Evolutionary conservation across 92 coral and sea anemone species (phyloP), one percentile per base, ranked within the genome.

Genomic region (Parazoanthus darwini): DNA sequence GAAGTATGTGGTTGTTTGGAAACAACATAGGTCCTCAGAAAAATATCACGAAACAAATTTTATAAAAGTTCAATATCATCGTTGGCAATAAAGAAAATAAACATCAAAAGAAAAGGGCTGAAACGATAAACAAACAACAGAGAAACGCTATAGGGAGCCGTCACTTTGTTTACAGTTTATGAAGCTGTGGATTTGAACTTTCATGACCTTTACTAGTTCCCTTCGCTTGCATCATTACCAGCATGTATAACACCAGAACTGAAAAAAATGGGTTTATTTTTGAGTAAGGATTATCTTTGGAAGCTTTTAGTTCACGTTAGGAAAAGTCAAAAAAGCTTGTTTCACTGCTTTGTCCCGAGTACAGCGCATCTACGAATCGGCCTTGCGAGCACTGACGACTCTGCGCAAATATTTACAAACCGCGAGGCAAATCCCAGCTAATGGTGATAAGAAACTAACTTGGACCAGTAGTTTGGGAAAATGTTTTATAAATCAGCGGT

Each of bases 51-150:
- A 36, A 38, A 76, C 18, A 39, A 5, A 29, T 20, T 76, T n/a
- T 3, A 37, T 9, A 76, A 76, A 76, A 18, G 5, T 16, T 18
- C 26, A 76, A 39, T 42, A 20, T n/a, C n/a, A 76, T 54, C 51
- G 0, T 76, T 18, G 3, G 25, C 51, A 39, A 76, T 39, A 76
- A 76, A 33, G 25, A 76, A 38, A 39, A 13, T 46, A 37, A 76
- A 3, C 1, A 33, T 76, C 23, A 22, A 74, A 42, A 8, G 10
- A 39, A 42, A 76, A 5, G 8, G 20, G 44, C 48, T 39, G 51
- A 76, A 76, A 76, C 80, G 18, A 20, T 38, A 76, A 76, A 76
- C 80, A 76, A 76, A 46, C 51, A n/a, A 76, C 80, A 76, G 80
- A 42, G 25, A 1, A 22, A 75, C 79, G 37, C 79, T 48, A 38